Evolutionary conservation across 30 jellyfish, hydroid and myxozoan species (phyloP).

Genomic region (Calvadosia cruxmelitensis): DNA sequence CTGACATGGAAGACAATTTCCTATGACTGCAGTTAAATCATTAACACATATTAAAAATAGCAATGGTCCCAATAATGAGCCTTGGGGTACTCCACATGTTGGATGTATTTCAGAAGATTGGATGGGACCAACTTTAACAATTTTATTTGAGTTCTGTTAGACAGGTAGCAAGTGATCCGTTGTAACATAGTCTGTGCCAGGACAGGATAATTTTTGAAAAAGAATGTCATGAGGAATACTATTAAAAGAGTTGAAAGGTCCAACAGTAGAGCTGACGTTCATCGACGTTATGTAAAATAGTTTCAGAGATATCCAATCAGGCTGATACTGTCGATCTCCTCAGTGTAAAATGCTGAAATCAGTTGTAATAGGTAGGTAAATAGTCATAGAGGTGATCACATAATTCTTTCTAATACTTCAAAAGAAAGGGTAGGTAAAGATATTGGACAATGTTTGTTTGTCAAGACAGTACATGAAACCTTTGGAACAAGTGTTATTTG

Average conservation of each 20-base stretch:
- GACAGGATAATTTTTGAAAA: background rate
- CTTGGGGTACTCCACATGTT: background rate
- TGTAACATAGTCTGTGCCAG: background rate
- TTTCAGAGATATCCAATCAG: background rate
- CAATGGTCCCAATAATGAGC: background rate
- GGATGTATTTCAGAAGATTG: background rate
- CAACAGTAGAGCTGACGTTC: background rate
- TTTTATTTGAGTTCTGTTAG: background rate
- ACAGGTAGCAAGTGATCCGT: background rate
- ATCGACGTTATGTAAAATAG: background rate
- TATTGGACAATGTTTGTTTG: background rate
- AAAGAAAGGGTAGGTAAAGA: background rate
- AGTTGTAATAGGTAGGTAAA: background rate
- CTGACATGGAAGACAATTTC: background rate
- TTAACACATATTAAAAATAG: no score
- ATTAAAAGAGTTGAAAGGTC: background rate
- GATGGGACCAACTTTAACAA: background rate
- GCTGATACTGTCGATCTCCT: no score
- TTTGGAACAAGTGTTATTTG: background rate
- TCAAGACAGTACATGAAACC: background rate
- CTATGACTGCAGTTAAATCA: background rate
- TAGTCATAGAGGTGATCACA: background rate
- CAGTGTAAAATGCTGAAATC: no score
- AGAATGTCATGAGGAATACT: background rate
- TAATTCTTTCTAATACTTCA: background rate